phyloP scores from a whole-genome alignment of 2,888 invertebrate genomes.

The Diloba caeruleocephala region DNA sequence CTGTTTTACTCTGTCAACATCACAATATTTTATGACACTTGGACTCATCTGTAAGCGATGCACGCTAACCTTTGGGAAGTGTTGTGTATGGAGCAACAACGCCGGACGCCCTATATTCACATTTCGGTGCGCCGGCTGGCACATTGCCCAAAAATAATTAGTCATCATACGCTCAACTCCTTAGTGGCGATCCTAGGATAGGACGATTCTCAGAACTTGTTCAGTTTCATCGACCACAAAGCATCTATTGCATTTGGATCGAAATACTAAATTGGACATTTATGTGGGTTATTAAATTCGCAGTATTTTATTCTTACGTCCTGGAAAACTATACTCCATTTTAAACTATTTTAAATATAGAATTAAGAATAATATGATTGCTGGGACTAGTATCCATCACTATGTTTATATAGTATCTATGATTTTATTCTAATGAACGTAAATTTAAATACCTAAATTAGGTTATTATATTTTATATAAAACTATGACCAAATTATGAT shows the following conservation, averaged over 20 bases:
- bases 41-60: conserved; percentile 54
- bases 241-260: conserved; percentile 35
- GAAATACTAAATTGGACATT: conserved; percentile 38
- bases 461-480: too few relatives aligned
- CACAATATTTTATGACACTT: conserved; percentile 52
- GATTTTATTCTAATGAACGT: too few relatives aligned
- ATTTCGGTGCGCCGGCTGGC: conserved; percentile 73
- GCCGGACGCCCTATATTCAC: conserved; percentile 62
- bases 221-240: conserved; percentile 53
- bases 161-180: conserved; percentile 72
- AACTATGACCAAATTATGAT: too few relatives aligned
- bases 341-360: too few relatives aligned
- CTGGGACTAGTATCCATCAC: too few relatives aligned
- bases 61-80: conserved; percentile 68
- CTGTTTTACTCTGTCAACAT: conserved; percentile 41
- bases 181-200: conserved; percentile 69
- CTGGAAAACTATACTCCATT: too few relatives aligned
- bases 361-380: too few relatives aligned
- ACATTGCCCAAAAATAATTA: conserved; percentile 83
- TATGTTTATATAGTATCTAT: too few relatives aligned
- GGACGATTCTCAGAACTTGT: conserved; percentile 67
- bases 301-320: conserved; percentile 1
- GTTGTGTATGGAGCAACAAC: conserved; percentile 59
- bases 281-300: conserved; percentile 28
- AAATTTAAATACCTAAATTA: too few relatives aligned